Percentiles rank a stretch among this genome's conserved stretches.
phyloP scores from a whole-genome alignment of 2,113 vertebrate genomes.

The Corynorhinus townsendii region DNA sequence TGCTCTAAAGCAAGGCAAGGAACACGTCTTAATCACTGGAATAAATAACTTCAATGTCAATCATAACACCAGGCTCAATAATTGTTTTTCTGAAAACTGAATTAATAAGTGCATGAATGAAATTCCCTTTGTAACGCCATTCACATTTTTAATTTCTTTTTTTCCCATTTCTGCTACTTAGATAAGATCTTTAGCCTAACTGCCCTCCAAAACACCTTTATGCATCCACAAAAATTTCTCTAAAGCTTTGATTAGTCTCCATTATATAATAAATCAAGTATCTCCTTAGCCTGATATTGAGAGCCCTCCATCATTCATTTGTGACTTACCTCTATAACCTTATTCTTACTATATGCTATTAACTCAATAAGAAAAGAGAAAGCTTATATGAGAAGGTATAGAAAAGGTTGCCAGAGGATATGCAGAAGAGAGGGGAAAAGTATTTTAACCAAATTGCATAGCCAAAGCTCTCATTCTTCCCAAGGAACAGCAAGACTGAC shows the following conservation, averaged over 20 bases:
- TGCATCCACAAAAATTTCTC: background rate
- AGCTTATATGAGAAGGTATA: background rate
- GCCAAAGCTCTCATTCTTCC: background rate
- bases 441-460: background rate
- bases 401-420: background rate
- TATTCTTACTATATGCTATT: background rate
- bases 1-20: background rate
- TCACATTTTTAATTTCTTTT: background rate
- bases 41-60: background rate
- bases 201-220: background rate
- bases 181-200: background rate
- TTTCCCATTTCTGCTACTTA: background rate
- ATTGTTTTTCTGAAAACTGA: background rate
- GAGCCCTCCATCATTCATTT: background rate
- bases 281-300: background rate
- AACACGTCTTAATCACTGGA: background rate
- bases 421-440: rapidly evolving
- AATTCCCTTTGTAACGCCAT: background rate
- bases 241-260: background rate
- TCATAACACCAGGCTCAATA: background rate
- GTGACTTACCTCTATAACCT: background rate
- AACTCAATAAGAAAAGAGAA: constrained; percentile 27
- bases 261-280: background rate
- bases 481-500: background rate
- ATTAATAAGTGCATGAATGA: background rate